Conservation (phyloP, 2,113 vertebrate species). For the Nesogale talazaci region DNA sequence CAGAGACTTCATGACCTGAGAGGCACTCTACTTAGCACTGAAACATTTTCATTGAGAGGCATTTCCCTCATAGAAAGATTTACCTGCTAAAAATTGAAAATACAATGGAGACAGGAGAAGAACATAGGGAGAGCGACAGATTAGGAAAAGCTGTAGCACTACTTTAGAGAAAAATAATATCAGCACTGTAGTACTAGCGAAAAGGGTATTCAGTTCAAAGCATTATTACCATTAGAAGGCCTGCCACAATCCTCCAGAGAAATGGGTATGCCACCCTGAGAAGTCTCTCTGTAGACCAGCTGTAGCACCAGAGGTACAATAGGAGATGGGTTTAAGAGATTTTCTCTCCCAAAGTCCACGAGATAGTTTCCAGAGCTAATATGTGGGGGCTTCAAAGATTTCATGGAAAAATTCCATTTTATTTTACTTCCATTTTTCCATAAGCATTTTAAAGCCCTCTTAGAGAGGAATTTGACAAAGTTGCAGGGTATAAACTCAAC, state of each 20-base stretch:
- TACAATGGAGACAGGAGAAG: neutral
- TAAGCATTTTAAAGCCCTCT: too few species aligned
- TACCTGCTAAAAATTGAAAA: slow-evolving; percentile 42
- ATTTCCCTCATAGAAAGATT: neutral
- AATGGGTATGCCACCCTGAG: too few species aligned
- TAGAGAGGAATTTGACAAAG: too few species aligned
- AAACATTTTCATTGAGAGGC: neutral
- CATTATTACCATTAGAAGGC: neutral
- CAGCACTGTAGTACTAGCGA: neutral
- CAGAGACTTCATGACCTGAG: too few species aligned
- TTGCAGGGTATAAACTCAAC: too few species aligned
- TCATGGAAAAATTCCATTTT: too few species aligned
- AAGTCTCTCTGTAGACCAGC: neutral
- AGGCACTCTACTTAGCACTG: too few species aligned
- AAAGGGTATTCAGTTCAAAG: slow-evolving; percentile 21
- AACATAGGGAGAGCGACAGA: neutral
- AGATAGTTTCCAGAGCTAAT: too few species aligned
- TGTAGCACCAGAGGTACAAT: neutral
- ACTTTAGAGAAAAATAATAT: neutral
- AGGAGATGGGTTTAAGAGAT: neutral
- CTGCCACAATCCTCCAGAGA: neutral
- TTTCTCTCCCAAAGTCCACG: neutral
- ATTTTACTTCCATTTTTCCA: too few species aligned
- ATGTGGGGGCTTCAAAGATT: too few species aligned
- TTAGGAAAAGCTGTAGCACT: neutral